phyloP scores from a whole-genome alignment of 2,797 vertebrate species.

The Labeo calbasu region DNA sequence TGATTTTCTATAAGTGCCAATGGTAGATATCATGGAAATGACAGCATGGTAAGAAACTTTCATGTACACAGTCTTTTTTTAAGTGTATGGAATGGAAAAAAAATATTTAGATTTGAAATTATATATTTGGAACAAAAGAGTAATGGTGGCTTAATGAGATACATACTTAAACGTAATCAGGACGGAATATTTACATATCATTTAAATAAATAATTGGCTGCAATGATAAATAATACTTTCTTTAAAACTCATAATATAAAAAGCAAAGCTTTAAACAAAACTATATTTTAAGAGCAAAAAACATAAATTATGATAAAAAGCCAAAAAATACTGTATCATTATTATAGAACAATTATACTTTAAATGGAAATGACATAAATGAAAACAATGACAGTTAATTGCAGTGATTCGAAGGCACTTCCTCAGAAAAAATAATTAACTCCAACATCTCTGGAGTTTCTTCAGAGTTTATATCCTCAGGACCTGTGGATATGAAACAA shows the following conservation, averaged over 20 bases:
- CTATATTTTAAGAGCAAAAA: slow-evolving; percentile 59
- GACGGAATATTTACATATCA: slow-evolving; percentile 73
- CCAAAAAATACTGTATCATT: slow-evolving; percentile 56
- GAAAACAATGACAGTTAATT: slow-evolving; percentile 60
- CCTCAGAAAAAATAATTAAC: slow-evolving; percentile 69
- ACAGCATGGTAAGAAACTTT: slow-evolving; percentile 55
- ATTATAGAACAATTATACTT: slow-evolving; percentile 58
- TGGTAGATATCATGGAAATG: slow-evolving; percentile 72
- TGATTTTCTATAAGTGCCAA: slow-evolving; percentile 77
- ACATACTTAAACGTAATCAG: slow-evolving; percentile 63
- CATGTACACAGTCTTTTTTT: slow-evolving; percentile 33
- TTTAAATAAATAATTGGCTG: slow-evolving; percentile 78
- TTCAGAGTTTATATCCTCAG: slow-evolving; percentile 64
- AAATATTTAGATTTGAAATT: slow-evolving; percentile 40
- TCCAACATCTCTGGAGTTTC: slow-evolving; percentile 60
- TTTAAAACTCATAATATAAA: slow-evolving; percentile 67
- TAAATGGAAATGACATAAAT: slow-evolving; percentile 65
- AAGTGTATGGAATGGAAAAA: slow-evolving; percentile 50
- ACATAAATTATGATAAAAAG: slow-evolving; percentile 54
- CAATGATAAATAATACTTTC: slow-evolving; percentile 73
- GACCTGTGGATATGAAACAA: slow-evolving; percentile 65
- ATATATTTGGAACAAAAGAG: slow-evolving; percentile 48
- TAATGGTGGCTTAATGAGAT: slow-evolving; percentile 57
- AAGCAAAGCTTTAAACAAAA: slow-evolving; percentile 63
- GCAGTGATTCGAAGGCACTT: slow-evolving; percentile 82